Evolutionary conservation across 2,888 invertebrate genomes (phyloP).

Genomic region (Saturnia japonica): DNA sequence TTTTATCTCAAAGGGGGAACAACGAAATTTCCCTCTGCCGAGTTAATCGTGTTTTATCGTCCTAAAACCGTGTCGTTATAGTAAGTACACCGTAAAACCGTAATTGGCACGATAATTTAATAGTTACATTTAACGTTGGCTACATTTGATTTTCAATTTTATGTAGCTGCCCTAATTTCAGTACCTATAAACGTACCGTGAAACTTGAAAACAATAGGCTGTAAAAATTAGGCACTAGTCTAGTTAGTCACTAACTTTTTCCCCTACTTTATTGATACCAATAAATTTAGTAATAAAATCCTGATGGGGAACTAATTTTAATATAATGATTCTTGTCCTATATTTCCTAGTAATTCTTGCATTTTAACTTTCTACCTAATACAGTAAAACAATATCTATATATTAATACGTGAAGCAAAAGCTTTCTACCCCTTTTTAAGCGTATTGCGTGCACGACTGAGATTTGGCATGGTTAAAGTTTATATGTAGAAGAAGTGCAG

Average conservation of each 20-base stretch:
- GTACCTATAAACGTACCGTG: background rate
- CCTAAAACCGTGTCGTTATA: constrained; percentile 4
- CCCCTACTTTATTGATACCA: background rate
- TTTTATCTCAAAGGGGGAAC: background rate
- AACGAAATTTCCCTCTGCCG: background rate
- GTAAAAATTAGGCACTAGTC: background rate
- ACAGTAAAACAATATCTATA: no score
- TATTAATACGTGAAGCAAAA: no score
- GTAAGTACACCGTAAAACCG: constrained; percentile 22
- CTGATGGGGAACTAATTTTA: background rate
- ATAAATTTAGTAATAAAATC: background rate
- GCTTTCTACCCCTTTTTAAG: no score
- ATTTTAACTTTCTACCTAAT: no score
- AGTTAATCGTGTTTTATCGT: constrained; percentile 10
- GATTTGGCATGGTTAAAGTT: no score
- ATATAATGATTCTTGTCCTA: background rate
- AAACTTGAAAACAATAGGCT: constrained; percentile 6
- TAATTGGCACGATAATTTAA: constrained; percentile 24
- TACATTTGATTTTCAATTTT: constrained; percentile 23
- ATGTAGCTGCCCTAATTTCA: constrained; percentile 5
- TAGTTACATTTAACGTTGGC: constrained; percentile 24
- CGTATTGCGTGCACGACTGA: no score
- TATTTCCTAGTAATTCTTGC: background rate
- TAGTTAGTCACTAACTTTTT: background rate
- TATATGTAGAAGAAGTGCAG: no score